phyloP scores from a whole-genome alignment of 2,797 vertebrate genomes.

The Carcharodon carcharias region DNA sequence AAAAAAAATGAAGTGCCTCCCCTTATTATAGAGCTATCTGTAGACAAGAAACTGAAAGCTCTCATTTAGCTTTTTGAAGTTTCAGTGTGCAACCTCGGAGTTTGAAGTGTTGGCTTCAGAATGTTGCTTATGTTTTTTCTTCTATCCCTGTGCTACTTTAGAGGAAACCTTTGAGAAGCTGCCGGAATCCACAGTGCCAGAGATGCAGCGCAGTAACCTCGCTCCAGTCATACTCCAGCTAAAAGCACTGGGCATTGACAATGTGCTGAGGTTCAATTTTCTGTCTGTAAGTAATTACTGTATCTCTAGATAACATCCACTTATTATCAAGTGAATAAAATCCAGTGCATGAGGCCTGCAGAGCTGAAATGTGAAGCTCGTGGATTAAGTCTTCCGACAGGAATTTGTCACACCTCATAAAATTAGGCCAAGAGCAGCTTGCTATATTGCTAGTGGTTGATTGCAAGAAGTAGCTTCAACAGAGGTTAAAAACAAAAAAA shows the following conservation, averaged over 20 bases:
- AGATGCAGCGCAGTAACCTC: conserved; percentile 96
- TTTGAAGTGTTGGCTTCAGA: background rate
- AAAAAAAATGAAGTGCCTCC: no score
- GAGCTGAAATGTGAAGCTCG: conserved; percentile 23
- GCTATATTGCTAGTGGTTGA: background rate
- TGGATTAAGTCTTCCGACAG: background rate
- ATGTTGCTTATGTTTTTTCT: background rate
- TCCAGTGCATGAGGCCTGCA: background rate
- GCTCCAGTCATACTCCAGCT: conserved; percentile 94
- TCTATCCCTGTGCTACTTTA: conserved; percentile 46
- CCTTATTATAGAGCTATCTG: background rate
- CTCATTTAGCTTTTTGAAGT: background rate
- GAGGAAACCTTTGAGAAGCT: conserved; percentile 95
- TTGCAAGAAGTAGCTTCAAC: background rate
- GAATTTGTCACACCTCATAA: background rate
- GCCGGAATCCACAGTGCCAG: conserved; percentile 79
- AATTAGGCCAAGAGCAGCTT: background rate
- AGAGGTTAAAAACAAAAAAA: no score
- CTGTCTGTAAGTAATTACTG: conserved; percentile 71
- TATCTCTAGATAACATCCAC: background rate
- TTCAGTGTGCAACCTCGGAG: background rate
- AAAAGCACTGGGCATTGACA: conserved; percentile 94
- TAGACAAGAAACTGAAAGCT: background rate
- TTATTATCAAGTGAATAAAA: conserved; percentile 12
- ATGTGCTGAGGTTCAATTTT: conserved; percentile 94